phyloP scores from a whole-genome alignment of 2,113 vertebrate genomes.

The Elachura formosa region DNA sequence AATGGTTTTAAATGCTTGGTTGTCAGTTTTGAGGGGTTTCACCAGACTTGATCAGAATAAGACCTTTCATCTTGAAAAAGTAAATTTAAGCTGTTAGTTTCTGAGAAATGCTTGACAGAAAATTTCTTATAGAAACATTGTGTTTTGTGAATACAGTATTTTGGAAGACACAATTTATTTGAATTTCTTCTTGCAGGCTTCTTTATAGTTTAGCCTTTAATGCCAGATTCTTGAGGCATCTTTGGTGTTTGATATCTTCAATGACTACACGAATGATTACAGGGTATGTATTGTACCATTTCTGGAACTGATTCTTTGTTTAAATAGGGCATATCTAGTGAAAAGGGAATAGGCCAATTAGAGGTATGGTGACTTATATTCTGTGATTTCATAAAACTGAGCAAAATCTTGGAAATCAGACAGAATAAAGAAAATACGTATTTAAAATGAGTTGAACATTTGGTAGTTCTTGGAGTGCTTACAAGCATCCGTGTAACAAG shows the following conservation, averaged over 20 bases:
- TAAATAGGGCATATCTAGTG: neutral
- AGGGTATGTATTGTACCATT: constrained; percentile 77
- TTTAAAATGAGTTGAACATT: neutral
- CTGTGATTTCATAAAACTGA: neutral
- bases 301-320: neutral
- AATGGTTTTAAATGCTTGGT: neutral
- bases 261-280: constrained; percentile 98
- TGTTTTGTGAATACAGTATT: neutral
- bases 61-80: neutral
- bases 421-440: neutral
- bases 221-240: constrained; percentile 92
- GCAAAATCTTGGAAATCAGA: neutral
- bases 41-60: neutral
- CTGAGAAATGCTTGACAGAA: neutral
- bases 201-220: constrained; percentile 98
- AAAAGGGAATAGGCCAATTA: neutral
- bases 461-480: neutral
- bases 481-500: neutral
- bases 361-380: neutral
- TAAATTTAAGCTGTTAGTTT: neutral
- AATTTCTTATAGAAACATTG: neutral
- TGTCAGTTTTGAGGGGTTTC: neutral
- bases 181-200: constrained; percentile 78
- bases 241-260: constrained; percentile 95
- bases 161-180: neutral